Base-by-base conservation (phyloP, 2,113 vertebrate genomes). In the Dasyprocta punctata region DNA sequence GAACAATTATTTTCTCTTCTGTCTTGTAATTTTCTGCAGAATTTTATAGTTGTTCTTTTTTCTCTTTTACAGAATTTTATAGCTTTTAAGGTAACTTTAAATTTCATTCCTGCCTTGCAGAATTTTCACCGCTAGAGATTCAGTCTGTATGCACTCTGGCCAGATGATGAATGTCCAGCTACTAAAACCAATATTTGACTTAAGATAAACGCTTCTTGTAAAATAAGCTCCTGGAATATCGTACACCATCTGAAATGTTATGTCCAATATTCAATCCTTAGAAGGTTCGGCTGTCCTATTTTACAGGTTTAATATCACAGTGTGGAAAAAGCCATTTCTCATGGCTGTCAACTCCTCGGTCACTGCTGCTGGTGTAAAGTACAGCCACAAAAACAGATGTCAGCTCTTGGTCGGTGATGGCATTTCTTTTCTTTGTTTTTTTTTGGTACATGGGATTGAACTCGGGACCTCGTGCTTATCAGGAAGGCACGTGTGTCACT, bases 321-420 rank as follows among this genome's bases (percentile, higher is more conserved):
- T 1, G 4, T 24, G 20, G 89, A 38, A 65, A 63, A 71, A 28
- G 3, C 28, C 19, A 22, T 60, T 41, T 71, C 41, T 84, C 36
- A 60, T 16, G 0, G 24, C 22, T 13, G 30, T 7, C 44, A 33
- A 1, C 47, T 14, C 30, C 61, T 30, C 0, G 0, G 7, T 30
- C 49, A 14, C 9, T 60, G 28, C 7, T 3, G 1, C 1, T 0
- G 80, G 13, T 30, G 7, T 36, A 13, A 13, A 49, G 30, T 3
- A 17, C 56, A 56, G 36, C 5, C 61, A 5, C 12, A 36, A 65
- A 36, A 83, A 28, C 28, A 38, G 2, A 63, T 22, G 71, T n/a
- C 14, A 3, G 4, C 52, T 77, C 36, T 41, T 36, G 13, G 5
- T 7, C 49, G 41, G 56, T 6, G 36, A 41, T 0, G 5, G 11